Evolutionary conservation across 2,888 invertebrate genomes (phyloP), one percentile per base, ranked within the genome.

Genomic region (Nomada goodeniana): DNA sequence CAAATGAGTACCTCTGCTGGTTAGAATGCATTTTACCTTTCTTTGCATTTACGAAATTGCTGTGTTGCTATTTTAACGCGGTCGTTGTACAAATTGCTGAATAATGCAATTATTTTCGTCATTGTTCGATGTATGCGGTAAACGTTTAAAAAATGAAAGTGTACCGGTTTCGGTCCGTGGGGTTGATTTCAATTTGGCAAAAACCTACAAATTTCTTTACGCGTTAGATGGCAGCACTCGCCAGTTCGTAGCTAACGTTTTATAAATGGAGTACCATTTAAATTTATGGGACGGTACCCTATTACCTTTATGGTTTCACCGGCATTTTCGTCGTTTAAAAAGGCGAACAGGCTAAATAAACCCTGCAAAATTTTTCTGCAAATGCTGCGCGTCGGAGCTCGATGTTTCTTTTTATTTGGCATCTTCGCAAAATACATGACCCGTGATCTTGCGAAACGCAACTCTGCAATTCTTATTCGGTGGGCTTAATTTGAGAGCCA

Each of bases 211-310:
- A 10, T 52, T 60, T 68, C 36, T 47, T 23, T 5, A 11, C 5
- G 7, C n/a, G 10, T 11, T 15, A 83, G 82, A 29, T 77, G 82
- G 77, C 82, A 77, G 76, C 81, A 83, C 77, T 29, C 10, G 13
- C 18, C 13, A 18, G 55, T 0, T 53, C 2, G 15, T n/a, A 55
- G 61, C 2, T n/a, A 20, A 7, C 2, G 5, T n/a, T 50, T 57
- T 18, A 20, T 42, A 29, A 52, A 7, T 10, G 9, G 11, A 15
- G 4, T 15, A 23, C 11, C 29, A 42, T 67, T 72, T 53, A 20
- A 36, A 70, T 11, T 23, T 2, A 2, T 5, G 13, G 53, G 13
- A 26, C 11, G 15, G 20, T 23, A 50, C 10, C 15, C 2, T 36
- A 36, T 61, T 18, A 50, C 13, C 11, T 50, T 36, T 18, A 53